Evolutionary conservation across 2,797 vertebrate species (phyloP).

Genomic region (Trichosurus vulpecula): DNA sequence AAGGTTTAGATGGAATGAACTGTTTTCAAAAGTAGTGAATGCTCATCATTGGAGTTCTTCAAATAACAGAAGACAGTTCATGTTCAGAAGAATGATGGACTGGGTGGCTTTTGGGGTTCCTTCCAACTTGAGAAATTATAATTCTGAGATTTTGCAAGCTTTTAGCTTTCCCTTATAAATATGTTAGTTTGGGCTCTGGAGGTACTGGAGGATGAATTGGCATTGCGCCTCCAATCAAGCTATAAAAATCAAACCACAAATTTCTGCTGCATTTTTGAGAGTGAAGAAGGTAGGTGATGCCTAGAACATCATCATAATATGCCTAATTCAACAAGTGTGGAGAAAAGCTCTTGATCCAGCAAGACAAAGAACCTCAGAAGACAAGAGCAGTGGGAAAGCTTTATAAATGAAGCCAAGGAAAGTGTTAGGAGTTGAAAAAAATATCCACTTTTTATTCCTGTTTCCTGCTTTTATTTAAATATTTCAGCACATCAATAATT

Average conservation of each 20-base stretch:
- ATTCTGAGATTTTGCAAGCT: too few species aligned
- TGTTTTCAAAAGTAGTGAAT: too few species aligned
- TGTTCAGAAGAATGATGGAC: too few species aligned
- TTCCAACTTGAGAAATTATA: too few species aligned
- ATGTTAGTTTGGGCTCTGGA: not conserved
- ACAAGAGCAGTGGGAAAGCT: not conserved
- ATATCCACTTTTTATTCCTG: too few species aligned
- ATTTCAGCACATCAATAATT: not conserved
- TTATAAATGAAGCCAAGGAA: not conserved
- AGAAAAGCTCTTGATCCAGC: not conserved
- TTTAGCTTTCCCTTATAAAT: too few species aligned
- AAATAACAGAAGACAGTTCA: too few species aligned
- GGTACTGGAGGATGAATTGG: too few species aligned
- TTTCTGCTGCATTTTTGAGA: not conserved
- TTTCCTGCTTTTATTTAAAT: not conserved
- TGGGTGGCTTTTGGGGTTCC: too few species aligned
- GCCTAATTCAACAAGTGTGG: not conserved
- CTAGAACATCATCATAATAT: fast-evolving
- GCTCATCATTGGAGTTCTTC: too few species aligned
- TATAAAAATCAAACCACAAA: not conserved
- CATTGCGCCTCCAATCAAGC: not conserved
- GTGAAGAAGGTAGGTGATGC: fast-evolving
- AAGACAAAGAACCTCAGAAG: not conserved
- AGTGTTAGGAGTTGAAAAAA: too few species aligned
- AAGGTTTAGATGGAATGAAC: too few species aligned